A percentile compares a stretch with the other conserved stretches of the same genome.
Conservation (phyloP, 2,797 vertebrate genomes). For the Echiichthys vipera region DNA sequence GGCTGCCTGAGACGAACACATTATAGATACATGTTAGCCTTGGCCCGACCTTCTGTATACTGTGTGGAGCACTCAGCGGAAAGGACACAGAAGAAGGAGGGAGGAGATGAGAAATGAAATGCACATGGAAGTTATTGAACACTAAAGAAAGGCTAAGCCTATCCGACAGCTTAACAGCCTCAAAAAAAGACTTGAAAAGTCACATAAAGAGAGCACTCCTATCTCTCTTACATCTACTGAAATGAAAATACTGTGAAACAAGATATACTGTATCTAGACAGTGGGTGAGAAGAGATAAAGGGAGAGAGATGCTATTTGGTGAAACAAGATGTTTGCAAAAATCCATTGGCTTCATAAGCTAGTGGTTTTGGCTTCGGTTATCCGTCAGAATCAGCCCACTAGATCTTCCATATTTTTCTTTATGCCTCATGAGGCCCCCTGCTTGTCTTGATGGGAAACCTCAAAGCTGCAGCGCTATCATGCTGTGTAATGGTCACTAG, state of each 20-base stretch:
- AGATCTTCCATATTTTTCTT: conserved; percentile 42
- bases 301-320: conserved; percentile 35
- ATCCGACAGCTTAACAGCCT: conserved; percentile 51
- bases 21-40: conserved; percentile 85
- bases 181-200: conserved; percentile 46
- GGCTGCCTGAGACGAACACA: conserved; percentile 80
- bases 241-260: conserved; percentile 53
- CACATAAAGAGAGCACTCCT: conserved; percentile 35
- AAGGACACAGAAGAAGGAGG: conserved; percentile 62
- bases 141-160: conserved; percentile 57
- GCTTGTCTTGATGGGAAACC: conserved; percentile 68
- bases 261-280: conserved; percentile 49
- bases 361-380: conserved; percentile 44
- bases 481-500: conserved; percentile 74
- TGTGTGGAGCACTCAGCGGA: conserved; percentile 67
- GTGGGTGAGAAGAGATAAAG: conserved; percentile 37
- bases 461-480: conserved; percentile 66
- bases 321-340: conserved; percentile 43
- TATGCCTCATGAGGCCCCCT: conserved; percentile 46
- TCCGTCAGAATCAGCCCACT: conserved; percentile 45
- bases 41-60: conserved; percentile 77
- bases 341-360: conserved; percentile 33
- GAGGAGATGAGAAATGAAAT: conserved; percentile 74
- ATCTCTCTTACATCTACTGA: conserved; percentile 46
- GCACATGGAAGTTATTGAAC: conserved; percentile 72